phyloP scores from a whole-genome alignment of 2,888 invertebrate species.

The Troides helena region DNA sequence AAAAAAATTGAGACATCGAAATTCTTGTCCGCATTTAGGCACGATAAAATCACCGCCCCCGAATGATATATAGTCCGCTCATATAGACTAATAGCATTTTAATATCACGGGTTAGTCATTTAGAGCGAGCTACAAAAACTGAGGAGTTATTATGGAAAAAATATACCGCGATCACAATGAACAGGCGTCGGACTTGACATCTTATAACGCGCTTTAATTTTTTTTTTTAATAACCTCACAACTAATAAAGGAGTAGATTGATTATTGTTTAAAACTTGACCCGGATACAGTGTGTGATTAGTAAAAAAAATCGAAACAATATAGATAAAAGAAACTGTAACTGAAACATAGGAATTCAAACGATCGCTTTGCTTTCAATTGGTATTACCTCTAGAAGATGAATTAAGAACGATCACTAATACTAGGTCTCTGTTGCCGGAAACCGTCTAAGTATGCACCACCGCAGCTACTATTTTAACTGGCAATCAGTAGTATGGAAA shows the following conservation, averaged over 20 bases:
- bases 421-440: too few species aligned
- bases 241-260: conserved; percentile 9
- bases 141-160: conserved; percentile 30
- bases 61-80: conserved; percentile 70
- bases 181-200: conserved; percentile 32
- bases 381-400: too few species aligned
- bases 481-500: too few species aligned
- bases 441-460: too few species aligned
- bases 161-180: conserved; percentile 38
- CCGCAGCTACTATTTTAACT: too few species aligned
- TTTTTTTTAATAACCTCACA: conserved; percentile 25
- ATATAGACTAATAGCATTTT: conserved; percentile 76
- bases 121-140: conserved; percentile 35
- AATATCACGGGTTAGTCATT: conserved; percentile 73
- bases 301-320: not conserved
- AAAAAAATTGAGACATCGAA: conserved; percentile 67
- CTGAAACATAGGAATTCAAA: not conserved
- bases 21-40: conserved; percentile 70
- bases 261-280: conserved; percentile 12
- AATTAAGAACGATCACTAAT: too few species aligned
- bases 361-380: too few species aligned
- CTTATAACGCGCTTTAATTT: conserved; percentile 14
- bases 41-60: conserved; percentile 70
- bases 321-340: not conserved
- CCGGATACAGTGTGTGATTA: conserved; percentile 8